Evolutionary conservation across 2,888 invertebrate genomes (phyloP).

Genomic region (Himalopsyche kuldschensis): DNA sequence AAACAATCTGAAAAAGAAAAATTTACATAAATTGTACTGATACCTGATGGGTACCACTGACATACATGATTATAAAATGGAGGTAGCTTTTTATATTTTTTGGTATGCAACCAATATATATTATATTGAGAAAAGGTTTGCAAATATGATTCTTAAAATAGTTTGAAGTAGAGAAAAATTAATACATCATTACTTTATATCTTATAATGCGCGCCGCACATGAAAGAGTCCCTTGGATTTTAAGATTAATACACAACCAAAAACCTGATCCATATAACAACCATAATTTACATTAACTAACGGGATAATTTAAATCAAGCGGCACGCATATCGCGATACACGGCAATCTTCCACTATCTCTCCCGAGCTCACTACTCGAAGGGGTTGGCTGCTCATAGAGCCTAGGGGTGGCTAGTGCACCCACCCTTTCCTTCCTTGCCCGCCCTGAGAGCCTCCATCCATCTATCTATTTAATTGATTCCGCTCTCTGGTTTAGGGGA

Average conservation of each 20-base stretch:
- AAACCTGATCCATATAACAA: background rate
- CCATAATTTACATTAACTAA: background rate
- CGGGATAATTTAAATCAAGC: background rate
- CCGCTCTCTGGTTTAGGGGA: slow-evolving; percentile 29
- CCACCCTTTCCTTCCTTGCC: slow-evolving; percentile 7
- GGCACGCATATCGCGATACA: background rate
- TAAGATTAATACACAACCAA: background rate
- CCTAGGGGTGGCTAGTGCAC: background rate
- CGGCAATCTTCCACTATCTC: background rate
- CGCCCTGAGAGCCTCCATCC: slow-evolving; percentile 13
- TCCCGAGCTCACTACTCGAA: background rate
- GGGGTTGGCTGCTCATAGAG: background rate
- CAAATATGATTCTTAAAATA: too few species aligned
- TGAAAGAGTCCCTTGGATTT: too few species aligned
- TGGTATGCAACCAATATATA: too few species aligned
- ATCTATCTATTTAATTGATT: slow-evolving; percentile 40
- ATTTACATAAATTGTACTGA: too few species aligned
- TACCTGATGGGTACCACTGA: too few species aligned
- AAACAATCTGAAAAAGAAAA: too few species aligned
- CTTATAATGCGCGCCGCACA: too few species aligned
- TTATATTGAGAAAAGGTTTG: too few species aligned
- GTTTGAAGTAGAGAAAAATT: too few species aligned
- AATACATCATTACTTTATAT: too few species aligned
- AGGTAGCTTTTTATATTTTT: too few species aligned
- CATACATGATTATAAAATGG: too few species aligned